Conservation (phyloP, 2,113 vertebrate species). For the Amphiprion percula region DNA sequence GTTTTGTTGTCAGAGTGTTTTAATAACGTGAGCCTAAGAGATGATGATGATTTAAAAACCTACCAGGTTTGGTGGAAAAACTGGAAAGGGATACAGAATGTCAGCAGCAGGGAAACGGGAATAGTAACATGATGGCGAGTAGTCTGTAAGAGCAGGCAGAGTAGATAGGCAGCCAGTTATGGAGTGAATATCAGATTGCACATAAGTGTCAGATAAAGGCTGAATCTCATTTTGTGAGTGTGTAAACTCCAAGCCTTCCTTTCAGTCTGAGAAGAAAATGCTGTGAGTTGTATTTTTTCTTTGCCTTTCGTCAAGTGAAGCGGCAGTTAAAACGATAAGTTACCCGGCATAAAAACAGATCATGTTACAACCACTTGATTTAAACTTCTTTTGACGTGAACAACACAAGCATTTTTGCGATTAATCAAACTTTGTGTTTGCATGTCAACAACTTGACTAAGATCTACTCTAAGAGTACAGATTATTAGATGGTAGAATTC, state of each 20-base stretch:
- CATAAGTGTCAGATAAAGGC: slow-evolving; percentile 40
- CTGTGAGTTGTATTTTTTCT: neutral
- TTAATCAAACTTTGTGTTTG: slow-evolving; percentile 29
- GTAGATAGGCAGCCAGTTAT: slow-evolving; percentile 9
- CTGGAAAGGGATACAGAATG: slow-evolving; percentile 62
- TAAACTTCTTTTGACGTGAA: slow-evolving; percentile 9
- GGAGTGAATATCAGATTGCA: slow-evolving; percentile 49
- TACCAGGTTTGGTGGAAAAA: slow-evolving; percentile 39
- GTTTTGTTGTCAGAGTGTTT: slow-evolving; percentile 61
- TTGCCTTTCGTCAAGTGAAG: neutral
- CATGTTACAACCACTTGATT: slow-evolving; percentile 15
- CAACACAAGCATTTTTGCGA: slow-evolving; percentile 4
- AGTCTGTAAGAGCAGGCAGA: slow-evolving; percentile 29
- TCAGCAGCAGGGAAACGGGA: slow-evolving; percentile 21
- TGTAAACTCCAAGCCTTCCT: slow-evolving; percentile 28
- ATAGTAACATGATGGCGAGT: slow-evolving; percentile 24
- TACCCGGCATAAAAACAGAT: slow-evolving; percentile 4
- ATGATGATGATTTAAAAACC: slow-evolving; percentile 28
- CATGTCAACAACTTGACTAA: slow-evolving; percentile 33
- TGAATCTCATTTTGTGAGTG: slow-evolving; percentile 63
- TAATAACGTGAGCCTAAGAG: slow-evolving; percentile 65
- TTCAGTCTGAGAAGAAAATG: neutral
- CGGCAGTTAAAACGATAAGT: neutral
- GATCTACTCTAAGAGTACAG: slow-evolving; percentile 66
- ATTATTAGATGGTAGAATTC: slow-evolving; percentile 42